These are phyloP conservation scores for Tiliacea aurago DNA, from an alignment of 2,888 invertebrate species.

Conservation along the genomic window DNA sequence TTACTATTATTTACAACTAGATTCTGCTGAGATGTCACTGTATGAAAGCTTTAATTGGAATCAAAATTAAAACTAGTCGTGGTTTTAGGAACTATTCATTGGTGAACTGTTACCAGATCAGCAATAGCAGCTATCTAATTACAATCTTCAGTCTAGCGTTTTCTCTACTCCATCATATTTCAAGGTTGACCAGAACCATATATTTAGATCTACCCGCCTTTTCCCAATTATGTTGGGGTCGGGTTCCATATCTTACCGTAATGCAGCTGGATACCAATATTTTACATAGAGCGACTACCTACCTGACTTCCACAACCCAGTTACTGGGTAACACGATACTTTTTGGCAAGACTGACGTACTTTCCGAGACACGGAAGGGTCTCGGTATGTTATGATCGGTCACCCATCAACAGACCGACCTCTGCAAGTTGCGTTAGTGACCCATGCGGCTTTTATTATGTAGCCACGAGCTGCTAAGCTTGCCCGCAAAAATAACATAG, in stretches of 20 bases:
- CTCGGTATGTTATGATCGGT: not conserved
- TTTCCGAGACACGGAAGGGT: not conserved
- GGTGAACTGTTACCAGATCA: too few species aligned
- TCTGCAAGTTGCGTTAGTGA: not conserved
- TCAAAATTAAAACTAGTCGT: too few species aligned
- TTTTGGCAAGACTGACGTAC: not conserved
- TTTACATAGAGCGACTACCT: too few species aligned
- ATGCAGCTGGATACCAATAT: too few species aligned
- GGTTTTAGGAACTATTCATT: too few species aligned
- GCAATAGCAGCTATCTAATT: too few species aligned
- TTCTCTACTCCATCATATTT: not conserved
- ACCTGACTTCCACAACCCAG: not conserved
- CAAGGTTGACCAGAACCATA: not conserved
- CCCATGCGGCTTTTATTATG: not conserved
- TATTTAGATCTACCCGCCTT: not conserved
- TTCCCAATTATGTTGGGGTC: not conserved
- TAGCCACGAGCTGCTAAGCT: not conserved
- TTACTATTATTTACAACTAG: too few species aligned
- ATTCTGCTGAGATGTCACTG: too few species aligned
- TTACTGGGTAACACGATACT: not conserved
- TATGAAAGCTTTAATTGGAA: too few species aligned
- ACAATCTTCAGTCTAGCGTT: too few species aligned
- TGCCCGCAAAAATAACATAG: slow-evolving; percentile 4
- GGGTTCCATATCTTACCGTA: too few species aligned
- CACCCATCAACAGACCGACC: not conserved